These are phyloP conservation scores for Myripristis murdjan DNA, from an alignment of 2,797 vertebrate genomes.

Conservation along the genomic window DNA sequence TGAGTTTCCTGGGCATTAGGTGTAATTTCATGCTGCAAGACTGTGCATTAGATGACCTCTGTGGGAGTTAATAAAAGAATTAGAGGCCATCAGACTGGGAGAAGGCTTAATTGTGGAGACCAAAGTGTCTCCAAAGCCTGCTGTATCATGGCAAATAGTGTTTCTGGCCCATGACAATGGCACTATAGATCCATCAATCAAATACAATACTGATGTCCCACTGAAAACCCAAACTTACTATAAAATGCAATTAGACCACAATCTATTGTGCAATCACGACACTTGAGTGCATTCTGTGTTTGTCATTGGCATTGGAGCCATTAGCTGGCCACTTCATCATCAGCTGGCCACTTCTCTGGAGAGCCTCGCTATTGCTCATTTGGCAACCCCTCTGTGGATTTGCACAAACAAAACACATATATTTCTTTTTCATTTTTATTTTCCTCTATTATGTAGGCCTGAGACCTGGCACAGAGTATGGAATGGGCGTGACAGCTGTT, in stretches of 20 bases:
- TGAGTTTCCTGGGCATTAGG: constrained; percentile 85
- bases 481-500: constrained; percentile 96
- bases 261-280: constrained; percentile 66
- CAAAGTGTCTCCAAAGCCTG: constrained; percentile 71
- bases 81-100: constrained; percentile 70
- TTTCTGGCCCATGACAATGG: constrained; percentile 59
- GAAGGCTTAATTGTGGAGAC: constrained; percentile 74
- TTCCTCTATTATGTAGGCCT: constrained; percentile 83
- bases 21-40: constrained; percentile 86
- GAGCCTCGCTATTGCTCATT: constrained; percentile 46
- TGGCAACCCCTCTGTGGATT: constrained; percentile 46
- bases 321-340: constrained; percentile 70
- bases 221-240: constrained; percentile 50
- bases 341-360: constrained; percentile 69
- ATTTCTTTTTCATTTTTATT: constrained; percentile 41
- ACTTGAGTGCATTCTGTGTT: constrained; percentile 64
- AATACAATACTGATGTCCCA: constrained; percentile 56
- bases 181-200: constrained; percentile 75
- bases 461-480: constrained; percentile 95
- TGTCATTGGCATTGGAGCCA: constrained; percentile 45
- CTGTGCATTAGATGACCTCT: constrained; percentile 82
- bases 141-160: constrained; percentile 73
- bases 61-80: constrained; percentile 83
- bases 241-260: constrained; percentile 71
- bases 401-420: constrained; percentile 43